Base-by-base conservation (phyloP, 2,888 invertebrate species). In the Nebria brevicollis region DNA sequence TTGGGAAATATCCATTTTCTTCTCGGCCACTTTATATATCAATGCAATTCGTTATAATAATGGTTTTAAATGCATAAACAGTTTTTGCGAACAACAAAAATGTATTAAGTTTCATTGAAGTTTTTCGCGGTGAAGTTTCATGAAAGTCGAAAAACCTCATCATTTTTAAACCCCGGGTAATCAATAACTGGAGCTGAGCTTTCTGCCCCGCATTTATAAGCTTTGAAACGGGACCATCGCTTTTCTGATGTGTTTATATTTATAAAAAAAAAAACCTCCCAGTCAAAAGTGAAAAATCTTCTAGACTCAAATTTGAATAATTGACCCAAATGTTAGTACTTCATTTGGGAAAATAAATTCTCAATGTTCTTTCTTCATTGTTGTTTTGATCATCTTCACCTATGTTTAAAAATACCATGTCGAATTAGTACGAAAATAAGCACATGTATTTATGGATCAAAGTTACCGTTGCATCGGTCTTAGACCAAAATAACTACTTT, bases 391-490 rank as follows among this genome's bases (percentile, higher is more conserved):
- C 54, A 7, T 54, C 13, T 54, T 8, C 54, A 54, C 54, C 11
- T 54, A 54, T 7, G 54, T 54, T 54, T 54, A 54, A 54, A 54
- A 54, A 54, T 54, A 54, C 54, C 7, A 54, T 6, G 54, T 54
- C 54, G 54, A 54, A 54, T 54, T 54, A 54, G 54, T 54, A 2
- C 54, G 54, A 54, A 54, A 54, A 54, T 54, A 54, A 54, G 54
- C 54, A 54, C 54, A 54, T 54, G 54, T 54, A 54, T 54, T 54
- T 54, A 8, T 54, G 54, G 54, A 54, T 54, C 54, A 54, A 54
- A 54, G 54, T 54, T 54, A 54, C 54, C 54, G 54, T 54, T 54
- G 54, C 54, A 54, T 54, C 54, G 54, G 54, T 54, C 54, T 54
- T 54, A 54, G 54, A 54, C 54, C 8, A 54, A 54, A 54, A 54